Evolutionary conservation across 1,140 invertebrate genomes (phyloP).

Genomic region (Sinella curviseta): DNA sequence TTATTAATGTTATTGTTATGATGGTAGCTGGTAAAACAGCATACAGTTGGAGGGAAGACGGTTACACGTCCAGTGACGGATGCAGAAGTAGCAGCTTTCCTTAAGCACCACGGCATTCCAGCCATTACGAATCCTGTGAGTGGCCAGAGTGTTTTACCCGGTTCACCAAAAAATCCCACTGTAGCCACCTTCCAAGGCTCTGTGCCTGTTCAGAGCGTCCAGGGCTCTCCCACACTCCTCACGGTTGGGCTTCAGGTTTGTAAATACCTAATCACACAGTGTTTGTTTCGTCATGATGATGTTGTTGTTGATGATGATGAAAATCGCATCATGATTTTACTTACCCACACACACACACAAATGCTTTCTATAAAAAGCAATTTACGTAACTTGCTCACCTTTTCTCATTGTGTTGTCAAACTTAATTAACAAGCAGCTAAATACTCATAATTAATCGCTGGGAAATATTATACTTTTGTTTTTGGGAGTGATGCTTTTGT

Average conservation of each 20-base stretch:
- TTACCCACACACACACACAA: no score
- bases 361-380: no score
- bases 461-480: no score
- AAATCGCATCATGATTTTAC: no score
- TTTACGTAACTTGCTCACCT: no score
- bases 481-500: no score
- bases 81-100: slow-evolving; percentile 40
- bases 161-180: background rate
- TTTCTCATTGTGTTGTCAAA: no score
- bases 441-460: no score
- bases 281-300: no score
- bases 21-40: slow-evolving; percentile 44
- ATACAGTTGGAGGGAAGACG: slow-evolving; percentile 45
- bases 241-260: slow-evolving; percentile 7
- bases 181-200: slow-evolving; percentile 14
- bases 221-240: background rate
- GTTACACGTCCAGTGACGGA: slow-evolving; percentile 46
- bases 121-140: slow-evolving; percentile 20
- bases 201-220: no score
- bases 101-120: slow-evolving; percentile 42
- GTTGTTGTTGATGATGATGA: no score
- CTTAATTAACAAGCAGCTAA: no score
- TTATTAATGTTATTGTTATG: background rate
- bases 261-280: background rate
- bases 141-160: background rate